A percentile compares a stretch with the other conserved stretches of the same genome.
These are phyloP conservation scores for Coleophora deauratella DNA, from an alignment of 2,888 invertebrate species.

Conservation along the genomic window DNA sequence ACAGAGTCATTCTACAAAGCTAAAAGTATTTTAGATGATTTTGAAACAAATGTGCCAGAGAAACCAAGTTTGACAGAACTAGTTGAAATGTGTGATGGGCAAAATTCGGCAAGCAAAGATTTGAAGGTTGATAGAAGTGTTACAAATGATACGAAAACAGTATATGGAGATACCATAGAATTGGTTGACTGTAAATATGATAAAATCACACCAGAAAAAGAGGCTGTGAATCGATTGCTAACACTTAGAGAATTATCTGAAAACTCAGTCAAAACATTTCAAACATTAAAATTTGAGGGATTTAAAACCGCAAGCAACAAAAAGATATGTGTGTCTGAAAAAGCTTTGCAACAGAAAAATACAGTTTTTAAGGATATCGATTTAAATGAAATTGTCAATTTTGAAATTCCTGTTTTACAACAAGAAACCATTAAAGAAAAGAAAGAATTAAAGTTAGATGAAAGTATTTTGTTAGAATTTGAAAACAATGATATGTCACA, in stretches of 20 bases:
- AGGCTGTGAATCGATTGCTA: too few species aligned
- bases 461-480: not conserved
- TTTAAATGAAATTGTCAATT: constrained; percentile 4
- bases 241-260: not conserved
- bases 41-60: constrained; percentile 15
- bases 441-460: too few species aligned
- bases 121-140: too few species aligned
- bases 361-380: constrained; percentile 33
- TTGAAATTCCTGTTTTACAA: constrained; percentile 24
- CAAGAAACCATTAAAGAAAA: constrained; percentile 24
- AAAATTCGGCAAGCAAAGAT: too few species aligned
- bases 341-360: constrained; percentile 21
- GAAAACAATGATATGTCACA: constrained; percentile 4
- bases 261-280: constrained; percentile 1
- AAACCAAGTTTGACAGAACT: constrained; percentile 31
- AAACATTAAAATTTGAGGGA: constrained; percentile 13
- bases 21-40: constrained; percentile 34
- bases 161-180: too few species aligned
- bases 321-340: constrained; percentile 26
- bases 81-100: constrained; percentile 27
- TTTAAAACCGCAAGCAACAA: constrained; percentile 45
- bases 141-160: too few species aligned
- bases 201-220: too few species aligned
- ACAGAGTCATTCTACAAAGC: constrained; percentile 47
- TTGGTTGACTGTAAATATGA: too few species aligned